Evolutionary conservation across 2,113 vertebrate genomes (phyloP).

Genomic region (Pelusios castaneus): DNA sequence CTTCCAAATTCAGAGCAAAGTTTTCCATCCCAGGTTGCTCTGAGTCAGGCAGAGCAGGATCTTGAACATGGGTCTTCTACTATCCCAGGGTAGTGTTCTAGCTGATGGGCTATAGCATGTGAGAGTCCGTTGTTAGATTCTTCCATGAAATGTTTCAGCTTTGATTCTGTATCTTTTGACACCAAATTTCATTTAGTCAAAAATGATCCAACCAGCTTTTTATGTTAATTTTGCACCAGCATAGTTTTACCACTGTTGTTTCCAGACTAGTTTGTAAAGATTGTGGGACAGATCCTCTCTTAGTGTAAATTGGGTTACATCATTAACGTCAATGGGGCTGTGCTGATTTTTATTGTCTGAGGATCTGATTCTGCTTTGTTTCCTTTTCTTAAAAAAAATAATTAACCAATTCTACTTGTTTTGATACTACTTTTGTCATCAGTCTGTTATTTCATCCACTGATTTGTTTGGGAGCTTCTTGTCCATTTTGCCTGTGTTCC

Average conservation of each 20-base stretch:
- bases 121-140: background rate
- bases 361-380: background rate
- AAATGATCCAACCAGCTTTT: background rate
- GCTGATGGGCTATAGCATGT: background rate
- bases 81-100: background rate
- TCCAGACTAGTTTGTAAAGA: background rate
- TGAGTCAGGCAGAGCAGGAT: background rate
- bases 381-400: background rate
- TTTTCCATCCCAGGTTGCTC: accelerated
- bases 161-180: background rate
- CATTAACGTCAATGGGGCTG: background rate
- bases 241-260: background rate
- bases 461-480: background rate
- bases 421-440: background rate
- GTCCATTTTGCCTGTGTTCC: background rate
- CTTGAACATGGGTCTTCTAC: background rate
- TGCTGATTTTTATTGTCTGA: background rate
- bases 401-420: background rate
- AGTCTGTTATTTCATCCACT: background rate
- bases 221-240: background rate
- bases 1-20: background rate
- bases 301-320: background rate
- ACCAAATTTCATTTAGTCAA: background rate
- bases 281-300: background rate
- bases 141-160: background rate